phyloP scores from a whole-genome alignment of 1,140 invertebrate species.

The Ips nitidus region DNA sequence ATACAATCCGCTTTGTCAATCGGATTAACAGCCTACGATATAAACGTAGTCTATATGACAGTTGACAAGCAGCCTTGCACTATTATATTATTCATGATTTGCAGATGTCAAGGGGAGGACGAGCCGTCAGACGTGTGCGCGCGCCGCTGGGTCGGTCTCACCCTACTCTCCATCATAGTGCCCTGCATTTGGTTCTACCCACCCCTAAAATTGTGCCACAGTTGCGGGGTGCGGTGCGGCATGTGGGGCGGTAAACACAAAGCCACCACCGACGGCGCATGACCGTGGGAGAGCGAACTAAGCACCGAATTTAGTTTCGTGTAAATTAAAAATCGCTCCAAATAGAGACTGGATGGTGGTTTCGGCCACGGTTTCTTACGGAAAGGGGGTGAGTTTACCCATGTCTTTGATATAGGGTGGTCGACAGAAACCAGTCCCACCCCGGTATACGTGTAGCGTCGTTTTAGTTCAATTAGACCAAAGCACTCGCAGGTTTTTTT shows the following conservation, averaged over 20 bases:
- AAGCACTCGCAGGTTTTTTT: constrained; percentile 11
- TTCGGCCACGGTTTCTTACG: neutral
- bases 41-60: no score
- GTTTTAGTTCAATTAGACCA: constrained; percentile 29
- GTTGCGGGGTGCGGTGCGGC: constrained; percentile 74
- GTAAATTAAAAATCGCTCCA: neutral
- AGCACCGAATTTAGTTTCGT: constrained; percentile 36
- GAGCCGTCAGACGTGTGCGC: constrained; percentile 55
- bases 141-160: constrained; percentile 79
- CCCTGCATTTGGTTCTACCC: constrained; percentile 94
- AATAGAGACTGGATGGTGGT: neutral
- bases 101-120: constrained; percentile 26
- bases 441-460: no score
- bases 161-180: constrained; percentile 82
- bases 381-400: no score
- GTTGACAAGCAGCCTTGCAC: neutral
- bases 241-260: constrained; percentile 81
- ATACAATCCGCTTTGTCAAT: no score
- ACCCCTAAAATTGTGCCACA: constrained; percentile 81
- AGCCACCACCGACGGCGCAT: constrained; percentile 38
- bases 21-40: no score
- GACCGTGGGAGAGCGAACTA: constrained; percentile 30
- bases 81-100: neutral
- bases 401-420: no score
- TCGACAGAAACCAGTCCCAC: no score